These are phyloP conservation scores for Phrynocephalus versicolor DNA, from an alignment of 2,113 vertebrate species.

Conservation along the genomic window DNA sequence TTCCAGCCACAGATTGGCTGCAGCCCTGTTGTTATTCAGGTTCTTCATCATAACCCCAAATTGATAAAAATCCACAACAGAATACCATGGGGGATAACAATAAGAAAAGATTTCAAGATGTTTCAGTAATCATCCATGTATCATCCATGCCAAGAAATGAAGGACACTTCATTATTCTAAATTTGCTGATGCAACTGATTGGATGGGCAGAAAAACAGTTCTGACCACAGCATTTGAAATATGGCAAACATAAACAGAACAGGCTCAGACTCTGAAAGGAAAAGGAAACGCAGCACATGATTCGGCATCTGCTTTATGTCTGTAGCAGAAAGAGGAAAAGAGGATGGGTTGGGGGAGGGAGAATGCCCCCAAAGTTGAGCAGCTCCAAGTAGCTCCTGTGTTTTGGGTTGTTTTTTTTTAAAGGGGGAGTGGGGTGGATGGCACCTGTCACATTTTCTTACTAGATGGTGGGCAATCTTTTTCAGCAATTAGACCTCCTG, in stretches of 20 bases:
- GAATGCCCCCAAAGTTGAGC: too few relatives aligned
- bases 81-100: neutral
- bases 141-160: neutral
- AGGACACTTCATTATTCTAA: neutral
- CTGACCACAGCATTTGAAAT: slow-evolving; percentile 5
- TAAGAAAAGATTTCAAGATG: neutral
- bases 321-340: slow-evolving; percentile 29
- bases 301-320: slow-evolving; percentile 38
- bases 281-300: slow-evolving; percentile 51
- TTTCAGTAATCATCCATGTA: neutral
- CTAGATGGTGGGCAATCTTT: neutral
- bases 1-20: neutral
- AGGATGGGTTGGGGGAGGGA: neutral
- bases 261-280: slow-evolving; percentile 39
- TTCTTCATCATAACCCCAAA: neutral
- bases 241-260: slow-evolving; percentile 10
- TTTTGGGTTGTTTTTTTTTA: too few relatives aligned
- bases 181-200: slow-evolving; percentile 15
- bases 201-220: neutral
- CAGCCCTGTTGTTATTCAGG: slow-evolving; percentile 33
- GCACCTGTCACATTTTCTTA: too few relatives aligned
- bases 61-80: slow-evolving; percentile 6
- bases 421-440: too few relatives aligned
- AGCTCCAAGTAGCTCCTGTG: too few relatives aligned
- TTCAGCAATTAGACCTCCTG: neutral